Conservation (phyloP, 1,140 invertebrate species). For the Pseudomyrmex gracilis region DNA sequence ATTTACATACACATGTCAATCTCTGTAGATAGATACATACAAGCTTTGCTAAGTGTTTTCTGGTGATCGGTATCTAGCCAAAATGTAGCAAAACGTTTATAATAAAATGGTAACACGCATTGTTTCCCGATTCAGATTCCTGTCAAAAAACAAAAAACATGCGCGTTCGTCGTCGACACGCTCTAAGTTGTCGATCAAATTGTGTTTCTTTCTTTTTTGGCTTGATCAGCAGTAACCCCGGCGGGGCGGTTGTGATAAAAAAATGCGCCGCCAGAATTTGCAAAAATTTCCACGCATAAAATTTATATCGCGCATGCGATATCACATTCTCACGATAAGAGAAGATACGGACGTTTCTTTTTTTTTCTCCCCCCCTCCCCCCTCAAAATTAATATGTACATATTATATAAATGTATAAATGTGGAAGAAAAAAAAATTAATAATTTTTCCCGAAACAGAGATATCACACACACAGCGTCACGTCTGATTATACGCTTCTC, state of each 20-base stretch:
- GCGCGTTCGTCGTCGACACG: neutral
- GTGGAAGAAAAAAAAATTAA: neutral
- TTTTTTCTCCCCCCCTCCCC: too few species aligned
- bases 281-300: neutral
- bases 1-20: slow-evolving; percentile 77
- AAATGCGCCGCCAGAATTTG: neutral
- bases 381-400: slow-evolving; percentile 30
- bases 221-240: neutral
- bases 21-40: slow-evolving; percentile 85
- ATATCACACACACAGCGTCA: neutral
- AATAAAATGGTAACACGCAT: slow-evolving; percentile 85
- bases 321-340: neutral
- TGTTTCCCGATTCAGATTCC: slow-evolving; percentile 80
- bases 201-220: slow-evolving; percentile 12
- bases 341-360: neutral
- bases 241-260: neutral
- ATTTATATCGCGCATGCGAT: neutral
- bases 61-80: slow-evolving; percentile 85
- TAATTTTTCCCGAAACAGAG: slow-evolving; percentile 8
- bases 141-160: slow-evolving; percentile 47
- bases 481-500: slow-evolving; percentile 21
- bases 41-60: slow-evolving; percentile 85
- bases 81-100: slow-evolving; percentile 85
- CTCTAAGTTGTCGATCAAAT: neutral
- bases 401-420: slow-evolving; percentile 29